phyloP scores from a whole-genome alignment of 2,797 vertebrate genomes.

The Danio kyathit region DNA sequence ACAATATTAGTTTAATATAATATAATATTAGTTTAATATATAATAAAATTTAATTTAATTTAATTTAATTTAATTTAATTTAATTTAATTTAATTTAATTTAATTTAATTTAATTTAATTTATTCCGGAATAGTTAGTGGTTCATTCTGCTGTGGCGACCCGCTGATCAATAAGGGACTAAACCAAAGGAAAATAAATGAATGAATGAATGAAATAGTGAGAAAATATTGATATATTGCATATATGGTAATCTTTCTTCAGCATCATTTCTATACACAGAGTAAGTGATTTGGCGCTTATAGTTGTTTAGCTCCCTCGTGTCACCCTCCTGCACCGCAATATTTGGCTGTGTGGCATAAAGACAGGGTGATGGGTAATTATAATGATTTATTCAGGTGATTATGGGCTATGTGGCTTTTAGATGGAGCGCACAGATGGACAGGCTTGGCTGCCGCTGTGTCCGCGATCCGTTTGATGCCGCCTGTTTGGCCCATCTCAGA shows the following conservation, averaged over 20 bases:
- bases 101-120: no score
- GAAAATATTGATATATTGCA: background rate
- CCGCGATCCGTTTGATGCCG: conserved; percentile 51
- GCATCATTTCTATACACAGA: background rate
- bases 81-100: no score
- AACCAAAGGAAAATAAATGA: no score
- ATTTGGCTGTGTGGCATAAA: conserved; percentile 13
- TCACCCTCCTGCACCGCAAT: conserved; percentile 11
- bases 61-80: no score
- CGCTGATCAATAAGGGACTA: no score
- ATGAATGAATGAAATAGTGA: no score
- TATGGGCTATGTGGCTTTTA: conserved; percentile 54
- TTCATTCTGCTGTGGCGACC: no score
- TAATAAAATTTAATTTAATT: no score
- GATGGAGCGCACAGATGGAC: conserved; percentile 56
- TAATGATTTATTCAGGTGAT: conserved; percentile 63
- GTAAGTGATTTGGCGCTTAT: conserved; percentile 12
- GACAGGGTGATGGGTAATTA: conserved; percentile 47
- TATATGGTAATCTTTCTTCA: background rate
- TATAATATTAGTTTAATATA: no score
- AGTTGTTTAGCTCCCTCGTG: background rate
- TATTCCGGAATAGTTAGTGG: no score
- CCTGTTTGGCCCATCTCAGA: conserved; percentile 43
- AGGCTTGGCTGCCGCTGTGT: conserved; percentile 44
- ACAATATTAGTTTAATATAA: no score